A percentile compares a stretch with the other conserved stretches of the same genome.
Conservation (phyloP, 1,140 invertebrate species). For the Acyrthosiphon pisum region DNA sequence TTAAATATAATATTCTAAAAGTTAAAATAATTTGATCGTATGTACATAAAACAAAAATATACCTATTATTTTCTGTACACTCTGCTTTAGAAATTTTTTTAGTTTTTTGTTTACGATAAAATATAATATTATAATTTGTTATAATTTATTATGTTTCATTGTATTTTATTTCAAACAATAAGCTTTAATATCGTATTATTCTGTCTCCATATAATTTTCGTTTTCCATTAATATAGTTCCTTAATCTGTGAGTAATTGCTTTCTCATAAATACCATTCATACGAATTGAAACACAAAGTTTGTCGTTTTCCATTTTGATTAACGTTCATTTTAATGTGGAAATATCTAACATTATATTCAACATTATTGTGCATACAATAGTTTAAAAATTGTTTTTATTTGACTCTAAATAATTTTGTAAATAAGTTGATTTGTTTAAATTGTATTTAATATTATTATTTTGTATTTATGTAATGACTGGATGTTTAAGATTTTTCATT, state of each 20-base stretch:
- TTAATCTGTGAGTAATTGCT: constrained; percentile 3
- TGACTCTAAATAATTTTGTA: background rate
- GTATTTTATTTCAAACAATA: background rate
- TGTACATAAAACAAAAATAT: background rate
- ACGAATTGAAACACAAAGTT: background rate
- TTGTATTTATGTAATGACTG: background rate
- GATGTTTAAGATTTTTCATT: background rate
- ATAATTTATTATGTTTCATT: background rate
- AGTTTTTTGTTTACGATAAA: background rate
- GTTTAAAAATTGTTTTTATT: background rate
- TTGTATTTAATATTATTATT: background rate
- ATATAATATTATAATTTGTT: background rate
- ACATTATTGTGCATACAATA: background rate
- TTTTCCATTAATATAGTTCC: background rate
- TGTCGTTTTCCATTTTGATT: background rate
- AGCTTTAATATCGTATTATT: background rate
- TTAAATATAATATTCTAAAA: background rate
- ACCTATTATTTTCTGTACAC: background rate
- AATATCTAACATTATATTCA: background rate
- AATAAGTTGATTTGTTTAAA: background rate
- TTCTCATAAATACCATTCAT: background rate
- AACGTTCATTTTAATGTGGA: background rate
- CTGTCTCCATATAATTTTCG: background rate
- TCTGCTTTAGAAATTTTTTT: background rate
- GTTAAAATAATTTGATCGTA: no score